phyloP scores from a whole-genome alignment of 2,797 vertebrate species.

The Pteronotus mesoamericanus region DNA sequence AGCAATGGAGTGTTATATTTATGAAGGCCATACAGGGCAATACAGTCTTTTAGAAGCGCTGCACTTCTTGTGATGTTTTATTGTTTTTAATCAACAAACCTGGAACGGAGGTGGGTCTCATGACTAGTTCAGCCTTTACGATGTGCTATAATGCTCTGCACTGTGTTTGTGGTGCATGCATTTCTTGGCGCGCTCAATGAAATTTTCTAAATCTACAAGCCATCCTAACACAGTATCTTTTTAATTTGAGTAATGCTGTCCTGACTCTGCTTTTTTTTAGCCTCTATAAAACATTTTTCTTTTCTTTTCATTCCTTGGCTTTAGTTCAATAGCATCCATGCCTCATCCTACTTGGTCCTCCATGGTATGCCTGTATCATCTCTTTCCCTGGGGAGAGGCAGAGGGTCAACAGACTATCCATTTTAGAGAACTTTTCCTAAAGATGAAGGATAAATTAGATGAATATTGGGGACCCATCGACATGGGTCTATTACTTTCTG shows the following conservation, averaged over 20 bases:
- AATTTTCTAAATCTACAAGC: constrained; percentile 33
- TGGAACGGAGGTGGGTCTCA: constrained; percentile 55
- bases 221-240: neutral
- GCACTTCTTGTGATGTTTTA: constrained; percentile 58
- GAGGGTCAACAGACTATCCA: neutral
- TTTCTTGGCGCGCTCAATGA: neutral
- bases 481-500: neutral
- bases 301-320: neutral
- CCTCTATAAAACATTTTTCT: neutral
- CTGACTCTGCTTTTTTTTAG: neutral
- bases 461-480: neutral
- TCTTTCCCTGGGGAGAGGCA: neutral
- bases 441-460: neutral
- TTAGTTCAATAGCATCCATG: neutral
- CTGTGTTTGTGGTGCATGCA: neutral
- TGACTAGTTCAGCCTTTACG: constrained; percentile 35
- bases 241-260: neutral
- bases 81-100: constrained; percentile 72
- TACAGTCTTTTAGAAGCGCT: constrained; percentile 65
- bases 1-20: constrained; percentile 56
- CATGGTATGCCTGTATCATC: neutral
- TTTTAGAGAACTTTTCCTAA: neutral
- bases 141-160: neutral
- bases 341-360: neutral
- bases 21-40: constrained; percentile 67